Evolutionary conservation across 2,888 invertebrate genomes (phyloP).

Genomic region (Drosophila ustulata): DNA sequence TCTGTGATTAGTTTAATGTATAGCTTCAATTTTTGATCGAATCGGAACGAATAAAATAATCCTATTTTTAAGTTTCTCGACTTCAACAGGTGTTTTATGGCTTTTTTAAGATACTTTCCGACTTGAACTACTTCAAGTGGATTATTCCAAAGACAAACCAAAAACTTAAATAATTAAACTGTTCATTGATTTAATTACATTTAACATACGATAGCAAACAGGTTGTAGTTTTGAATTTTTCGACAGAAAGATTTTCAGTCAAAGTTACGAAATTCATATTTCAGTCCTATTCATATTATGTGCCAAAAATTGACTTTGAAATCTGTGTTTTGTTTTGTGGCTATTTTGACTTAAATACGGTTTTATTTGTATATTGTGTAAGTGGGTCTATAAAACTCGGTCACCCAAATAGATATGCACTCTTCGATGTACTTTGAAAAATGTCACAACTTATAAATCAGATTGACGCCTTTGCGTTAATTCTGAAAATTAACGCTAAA

Average conservation of each 20-base stretch:
- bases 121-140: neutral
- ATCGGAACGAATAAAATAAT: neutral
- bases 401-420: neutral
- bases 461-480: neutral
- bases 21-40: neutral
- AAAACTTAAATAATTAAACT: no score
- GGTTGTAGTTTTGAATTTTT: neutral
- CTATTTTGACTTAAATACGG: neutral
- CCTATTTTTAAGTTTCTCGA: neutral
- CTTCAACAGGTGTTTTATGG: neutral
- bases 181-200: neutral
- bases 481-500: neutral
- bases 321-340: neutral
- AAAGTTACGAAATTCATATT: neutral
- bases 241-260: no score
- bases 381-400: conserved; percentile 12
- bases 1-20: neutral
- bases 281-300: neutral
- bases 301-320: neutral
- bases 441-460: conserved; percentile 3
- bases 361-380: conserved; percentile 1
- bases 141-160: no score
- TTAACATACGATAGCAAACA: neutral
- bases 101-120: no score
- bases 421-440: neutral